phyloP scores from a whole-genome alignment of 2,888 invertebrate species.

The Mimas tiliae region DNA sequence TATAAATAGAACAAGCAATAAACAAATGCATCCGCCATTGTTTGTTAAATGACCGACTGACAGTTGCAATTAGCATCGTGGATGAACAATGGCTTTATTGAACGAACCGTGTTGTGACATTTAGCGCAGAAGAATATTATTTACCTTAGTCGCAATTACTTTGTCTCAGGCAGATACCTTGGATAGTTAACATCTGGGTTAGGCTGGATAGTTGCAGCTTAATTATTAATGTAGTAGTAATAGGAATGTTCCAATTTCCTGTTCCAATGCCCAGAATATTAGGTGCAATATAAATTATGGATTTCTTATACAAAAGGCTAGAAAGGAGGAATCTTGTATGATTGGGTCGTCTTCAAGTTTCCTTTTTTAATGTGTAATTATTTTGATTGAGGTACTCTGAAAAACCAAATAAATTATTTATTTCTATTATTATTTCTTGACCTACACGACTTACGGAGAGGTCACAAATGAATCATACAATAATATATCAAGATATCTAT shows the following conservation, averaged over 20 bases:
- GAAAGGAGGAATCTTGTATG: too few relatives aligned
- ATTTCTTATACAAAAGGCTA: too few relatives aligned
- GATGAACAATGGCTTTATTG: conserved; percentile 6
- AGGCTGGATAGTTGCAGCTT: too few relatives aligned
- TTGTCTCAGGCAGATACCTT: neutral
- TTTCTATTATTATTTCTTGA: neutral
- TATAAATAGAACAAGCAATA: conserved; percentile 13
- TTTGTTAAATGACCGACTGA: neutral
- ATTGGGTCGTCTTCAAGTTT: too few relatives aligned
- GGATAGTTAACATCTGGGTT: neutral
- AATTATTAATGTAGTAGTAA: too few relatives aligned
- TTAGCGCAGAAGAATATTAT: neutral
- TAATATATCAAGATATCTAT: neutral
- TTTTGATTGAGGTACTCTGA: too few relatives aligned
- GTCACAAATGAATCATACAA: neutral
- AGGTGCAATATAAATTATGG: too few relatives aligned
- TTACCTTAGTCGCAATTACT: neutral
- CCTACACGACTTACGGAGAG: neutral
- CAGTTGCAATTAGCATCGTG: conserved; percentile 8
- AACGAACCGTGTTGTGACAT: neutral
- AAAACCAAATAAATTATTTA: too few relatives aligned
- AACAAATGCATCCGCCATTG: conserved; percentile 7
- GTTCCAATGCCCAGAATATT: too few relatives aligned
- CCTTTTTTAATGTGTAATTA: too few relatives aligned
- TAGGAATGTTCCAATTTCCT: too few relatives aligned